phyloP scores from a whole-genome alignment of 2,888 invertebrate genomes.

The Erannis defoliaria region DNA sequence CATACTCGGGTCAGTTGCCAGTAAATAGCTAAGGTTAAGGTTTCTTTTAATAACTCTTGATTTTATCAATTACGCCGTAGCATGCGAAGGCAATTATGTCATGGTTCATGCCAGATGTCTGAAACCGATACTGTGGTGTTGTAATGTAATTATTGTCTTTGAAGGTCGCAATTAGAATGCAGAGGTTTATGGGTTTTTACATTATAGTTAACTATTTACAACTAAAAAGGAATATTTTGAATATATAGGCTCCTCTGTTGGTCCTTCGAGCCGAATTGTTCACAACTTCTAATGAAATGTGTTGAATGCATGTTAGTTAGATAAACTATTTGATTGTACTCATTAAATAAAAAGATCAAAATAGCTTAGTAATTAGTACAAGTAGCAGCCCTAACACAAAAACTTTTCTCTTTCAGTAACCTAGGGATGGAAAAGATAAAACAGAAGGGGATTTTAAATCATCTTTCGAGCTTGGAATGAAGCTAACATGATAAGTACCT shows the following conservation, averaged over 20 bases:
- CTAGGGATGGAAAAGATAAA: too few species aligned
- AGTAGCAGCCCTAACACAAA: too few species aligned
- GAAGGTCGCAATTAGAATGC: conserved; percentile 2
- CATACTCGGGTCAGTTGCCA: conserved; percentile 18
- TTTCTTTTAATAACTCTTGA: conserved; percentile 30
- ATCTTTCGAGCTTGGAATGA: background rate
- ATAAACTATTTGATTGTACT: too few species aligned
- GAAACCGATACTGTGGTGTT: conserved; percentile 24
- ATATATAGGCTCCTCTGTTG: background rate
- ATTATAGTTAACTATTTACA: too few species aligned
- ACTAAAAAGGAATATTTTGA: too few species aligned
- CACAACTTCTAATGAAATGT: background rate
- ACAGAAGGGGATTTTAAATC: background rate
- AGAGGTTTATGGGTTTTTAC: conserved; percentile 5
- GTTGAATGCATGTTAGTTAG: background rate
- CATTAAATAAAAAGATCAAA: too few species aligned
- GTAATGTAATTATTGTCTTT: conserved; percentile 21
- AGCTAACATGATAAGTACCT: background rate
- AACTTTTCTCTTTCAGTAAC: too few species aligned
- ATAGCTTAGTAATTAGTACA: too few species aligned
- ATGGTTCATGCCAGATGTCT: conserved; percentile 26
- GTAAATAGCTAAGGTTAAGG: conserved; percentile 27
- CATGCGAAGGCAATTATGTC: conserved; percentile 34
- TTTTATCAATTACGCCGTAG: conserved; percentile 25
- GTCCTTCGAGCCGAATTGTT: background rate